A percentile compares a stretch with the other conserved stretches of the same genome.
phyloP scores from a whole-genome alignment of 1,140 invertebrate species.

The Parasteatoda tepidariorum region DNA sequence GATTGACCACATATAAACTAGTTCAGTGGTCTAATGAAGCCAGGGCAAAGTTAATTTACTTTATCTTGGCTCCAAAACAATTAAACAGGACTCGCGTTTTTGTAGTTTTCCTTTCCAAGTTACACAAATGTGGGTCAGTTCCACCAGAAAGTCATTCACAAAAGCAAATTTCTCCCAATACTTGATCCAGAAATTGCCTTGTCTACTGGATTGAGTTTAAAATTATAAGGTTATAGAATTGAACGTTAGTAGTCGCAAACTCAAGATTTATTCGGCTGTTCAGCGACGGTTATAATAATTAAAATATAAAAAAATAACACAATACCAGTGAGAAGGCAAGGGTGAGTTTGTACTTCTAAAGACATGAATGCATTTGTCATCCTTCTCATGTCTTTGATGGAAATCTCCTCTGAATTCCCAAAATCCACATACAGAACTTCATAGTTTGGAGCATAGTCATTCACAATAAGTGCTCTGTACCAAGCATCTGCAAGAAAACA shows the following conservation, averaged over 20 bases:
- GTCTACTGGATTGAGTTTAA: background rate
- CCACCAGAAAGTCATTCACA: too few relatives aligned
- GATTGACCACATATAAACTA: too few relatives aligned
- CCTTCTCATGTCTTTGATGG: constrained; percentile 2
- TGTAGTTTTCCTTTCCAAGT: too few relatives aligned
- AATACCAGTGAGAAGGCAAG: constrained; percentile 24
- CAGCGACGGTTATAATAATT: too few relatives aligned
- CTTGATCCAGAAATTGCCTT: background rate
- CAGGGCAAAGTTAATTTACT: too few relatives aligned
- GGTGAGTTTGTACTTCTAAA: constrained; percentile 10
- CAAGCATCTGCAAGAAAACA: constrained; percentile 21
- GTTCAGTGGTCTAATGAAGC: too few relatives aligned
- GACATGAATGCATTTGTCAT: constrained; percentile 42
- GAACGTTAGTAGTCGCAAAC: background rate
- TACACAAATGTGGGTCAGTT: too few relatives aligned
- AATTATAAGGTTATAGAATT: background rate
- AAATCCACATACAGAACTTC: constrained; percentile 31
- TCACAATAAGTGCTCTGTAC: constrained; percentile 24
- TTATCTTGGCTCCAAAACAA: too few relatives aligned
- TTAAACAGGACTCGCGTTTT: too few relatives aligned
- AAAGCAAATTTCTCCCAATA: too few relatives aligned
- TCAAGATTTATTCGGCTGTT: background rate
- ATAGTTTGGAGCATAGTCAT: background rate
- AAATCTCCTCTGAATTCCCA: constrained; percentile 12
- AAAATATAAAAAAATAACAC: background rate